Percentiles rank a stretch among this genome's conserved stretches.
These are phyloP conservation scores for Coluber constrictor DNA, from an alignment of 2,797 vertebrate genomes.

Conservation along the genomic window DNA sequence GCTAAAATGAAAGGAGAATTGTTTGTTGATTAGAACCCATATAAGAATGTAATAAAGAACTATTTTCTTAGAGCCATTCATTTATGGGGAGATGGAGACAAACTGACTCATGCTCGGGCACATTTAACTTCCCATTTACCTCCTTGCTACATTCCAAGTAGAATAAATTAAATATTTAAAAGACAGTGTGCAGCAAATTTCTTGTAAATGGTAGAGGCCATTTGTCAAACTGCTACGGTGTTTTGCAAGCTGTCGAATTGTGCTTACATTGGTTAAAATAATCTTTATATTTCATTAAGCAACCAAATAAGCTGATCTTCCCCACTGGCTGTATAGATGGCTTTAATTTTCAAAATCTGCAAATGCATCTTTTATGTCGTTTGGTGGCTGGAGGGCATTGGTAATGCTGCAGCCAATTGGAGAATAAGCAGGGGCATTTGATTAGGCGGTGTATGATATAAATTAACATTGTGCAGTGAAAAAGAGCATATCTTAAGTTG, in stretches of 20 bases:
- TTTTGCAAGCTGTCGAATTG: conserved; percentile 83
- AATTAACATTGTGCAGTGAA: conserved; percentile 63
- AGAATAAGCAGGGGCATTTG: conserved; percentile 65
- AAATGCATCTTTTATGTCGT: conserved; percentile 80
- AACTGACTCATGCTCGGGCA: conserved; percentile 40
- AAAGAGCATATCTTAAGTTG: conserved; percentile 26
- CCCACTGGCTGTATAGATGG: conserved; percentile 80
- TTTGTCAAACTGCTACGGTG: conserved; percentile 73
- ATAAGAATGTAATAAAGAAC: not conserved
- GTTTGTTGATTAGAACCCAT: not conserved
- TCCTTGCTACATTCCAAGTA: conserved; percentile 64
- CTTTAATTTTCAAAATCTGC: conserved; percentile 80
- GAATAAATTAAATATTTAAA: conserved; percentile 82
- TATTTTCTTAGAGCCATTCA: not conserved
- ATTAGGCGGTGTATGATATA: conserved; percentile 63
- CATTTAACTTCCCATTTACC: conserved; percentile 51
- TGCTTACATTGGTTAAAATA: conserved; percentile 85
- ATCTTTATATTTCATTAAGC: conserved; percentile 87
- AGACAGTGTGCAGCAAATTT: conserved; percentile 76
- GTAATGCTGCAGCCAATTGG: conserved; percentile 58
- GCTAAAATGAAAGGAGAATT: not conserved
- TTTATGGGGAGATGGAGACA: conserved; percentile 23
- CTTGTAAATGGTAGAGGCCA: conserved; percentile 73
- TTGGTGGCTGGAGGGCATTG: conserved; percentile 66
- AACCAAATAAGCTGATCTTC: conserved; percentile 80